Evolutionary conservation across 2,113 vertebrate species (phyloP).

Genomic region (Picathartes gymnocephalus): DNA sequence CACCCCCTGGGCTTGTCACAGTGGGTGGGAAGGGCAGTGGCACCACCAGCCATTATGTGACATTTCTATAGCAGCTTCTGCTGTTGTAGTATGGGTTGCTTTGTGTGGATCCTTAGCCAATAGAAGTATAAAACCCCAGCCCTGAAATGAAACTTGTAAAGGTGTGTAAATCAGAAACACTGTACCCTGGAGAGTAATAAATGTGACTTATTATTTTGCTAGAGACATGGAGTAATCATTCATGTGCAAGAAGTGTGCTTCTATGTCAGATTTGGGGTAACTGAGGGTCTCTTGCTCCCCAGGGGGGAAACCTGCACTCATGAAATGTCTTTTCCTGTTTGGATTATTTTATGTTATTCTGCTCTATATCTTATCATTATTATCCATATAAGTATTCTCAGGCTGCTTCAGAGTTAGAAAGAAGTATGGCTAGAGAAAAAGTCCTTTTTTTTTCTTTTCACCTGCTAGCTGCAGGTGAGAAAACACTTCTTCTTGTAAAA

Average conservation of each 20-base stretch:
- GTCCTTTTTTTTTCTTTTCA: neutral
- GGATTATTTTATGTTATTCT: neutral
- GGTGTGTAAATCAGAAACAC: slow-evolving; percentile 32
- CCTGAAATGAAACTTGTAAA: neutral
- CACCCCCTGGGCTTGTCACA: neutral
- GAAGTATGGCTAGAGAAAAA: neutral
- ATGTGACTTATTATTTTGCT: slow-evolving; percentile 34
- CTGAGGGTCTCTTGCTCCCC: neutral
- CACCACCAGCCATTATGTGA: neutral
- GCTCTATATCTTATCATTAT: neutral
- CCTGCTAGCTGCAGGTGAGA: neutral
- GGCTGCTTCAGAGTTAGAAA: neutral
- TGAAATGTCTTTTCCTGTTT: neutral
- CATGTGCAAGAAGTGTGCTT: neutral
- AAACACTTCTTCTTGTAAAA: neutral
- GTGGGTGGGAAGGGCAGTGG: neutral
- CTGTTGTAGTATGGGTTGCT: neutral
- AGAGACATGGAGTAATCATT: neutral
- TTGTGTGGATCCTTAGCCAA: neutral
- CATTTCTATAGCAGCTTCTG: neutral
- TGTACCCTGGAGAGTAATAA: neutral
- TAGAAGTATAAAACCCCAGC: neutral
- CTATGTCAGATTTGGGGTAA: neutral
- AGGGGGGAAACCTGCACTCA: neutral
- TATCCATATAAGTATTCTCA: neutral